These are phyloP conservation scores for Lasioglossum leucozonium DNA, from an alignment of 2,888 invertebrate genomes.

Conservation along the genomic window DNA sequence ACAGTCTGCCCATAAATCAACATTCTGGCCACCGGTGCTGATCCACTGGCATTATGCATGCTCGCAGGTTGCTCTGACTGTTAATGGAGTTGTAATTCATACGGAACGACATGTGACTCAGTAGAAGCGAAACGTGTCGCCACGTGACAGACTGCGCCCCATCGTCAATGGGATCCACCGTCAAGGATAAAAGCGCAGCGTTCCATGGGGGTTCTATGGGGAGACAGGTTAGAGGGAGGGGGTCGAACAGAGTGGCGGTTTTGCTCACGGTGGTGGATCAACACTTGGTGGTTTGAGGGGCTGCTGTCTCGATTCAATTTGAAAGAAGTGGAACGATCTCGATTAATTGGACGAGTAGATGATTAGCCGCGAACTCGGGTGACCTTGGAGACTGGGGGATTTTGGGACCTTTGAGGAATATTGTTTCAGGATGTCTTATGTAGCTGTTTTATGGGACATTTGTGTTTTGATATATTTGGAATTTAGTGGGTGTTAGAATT, in stretches of 20 bases:
- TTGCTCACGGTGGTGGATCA: constrained; percentile 40
- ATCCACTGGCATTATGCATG: constrained; percentile 58
- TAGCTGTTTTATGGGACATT: not conserved
- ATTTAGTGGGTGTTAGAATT: not conserved
- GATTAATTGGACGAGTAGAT: constrained; percentile 35
- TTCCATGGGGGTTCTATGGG: not conserved
- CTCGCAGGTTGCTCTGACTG: constrained; percentile 54
- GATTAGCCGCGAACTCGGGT: not conserved
- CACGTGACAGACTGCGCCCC: constrained; percentile 68
- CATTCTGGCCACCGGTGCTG: constrained; percentile 19
- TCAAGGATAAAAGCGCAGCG: constrained; percentile 21
- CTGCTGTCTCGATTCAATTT: constrained; percentile 45
- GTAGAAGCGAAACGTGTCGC: constrained; percentile 74
- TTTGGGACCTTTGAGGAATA: not conserved
- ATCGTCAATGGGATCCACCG: constrained; percentile 61
- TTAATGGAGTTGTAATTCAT: constrained; percentile 80
- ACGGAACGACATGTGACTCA: constrained; percentile 74
- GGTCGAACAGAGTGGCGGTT: constrained; percentile 18
- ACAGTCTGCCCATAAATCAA: constrained; percentile 44
- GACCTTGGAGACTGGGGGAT: not conserved
- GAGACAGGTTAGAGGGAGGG: constrained; percentile 8
- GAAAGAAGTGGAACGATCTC: constrained; percentile 57
- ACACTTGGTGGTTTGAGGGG: constrained; percentile 46
- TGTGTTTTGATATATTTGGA: not conserved
- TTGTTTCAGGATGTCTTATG: too few relatives aligned